A percentile compares a stretch with the other conserved stretches of the same genome.
Conservation (phyloP, 2,797 vertebrate genomes). For the Diplodus puntazzo region DNA sequence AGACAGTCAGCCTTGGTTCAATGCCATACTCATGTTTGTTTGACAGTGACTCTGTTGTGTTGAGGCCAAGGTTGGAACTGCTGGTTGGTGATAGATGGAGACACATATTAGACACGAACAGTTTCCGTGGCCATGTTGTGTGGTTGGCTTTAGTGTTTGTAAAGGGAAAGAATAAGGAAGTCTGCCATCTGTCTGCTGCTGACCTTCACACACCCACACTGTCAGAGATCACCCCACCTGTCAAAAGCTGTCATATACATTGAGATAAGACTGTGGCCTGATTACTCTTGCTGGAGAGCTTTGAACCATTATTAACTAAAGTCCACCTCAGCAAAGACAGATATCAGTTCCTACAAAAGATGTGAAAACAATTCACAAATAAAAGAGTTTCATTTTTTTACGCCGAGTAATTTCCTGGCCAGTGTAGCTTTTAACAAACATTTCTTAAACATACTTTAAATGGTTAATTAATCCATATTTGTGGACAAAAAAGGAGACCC, state of each 20-base stretch:
- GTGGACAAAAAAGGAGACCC: neutral
- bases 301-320: neutral
- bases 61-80: slow-evolving; percentile 52
- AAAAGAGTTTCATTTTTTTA: no score
- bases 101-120: slow-evolving; percentile 10
- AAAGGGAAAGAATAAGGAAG: neutral
- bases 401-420: no score
- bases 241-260: slow-evolving; percentile 13
- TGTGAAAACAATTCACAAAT: no score
- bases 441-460: neutral
- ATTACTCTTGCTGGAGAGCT: neutral
- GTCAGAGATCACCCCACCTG: slow-evolving; percentile 37
- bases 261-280: slow-evolving; percentile 8
- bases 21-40: slow-evolving; percentile 44
- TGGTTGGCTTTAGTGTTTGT: slow-evolving; percentile 20
- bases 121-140: neutral
- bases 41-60: slow-evolving; percentile 45
- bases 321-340: neutral
- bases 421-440: neutral
- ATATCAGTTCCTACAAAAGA: no score
- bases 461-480: neutral
- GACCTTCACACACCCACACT: slow-evolving; percentile 20
- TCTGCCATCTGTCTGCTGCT: slow-evolving; percentile 18
- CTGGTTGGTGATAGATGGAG: slow-evolving; percentile 27
- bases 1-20: slow-evolving; percentile 49